Percentiles rank a stretch among this genome's conserved stretches.
Conservation (phyloP, 2,113 vertebrate genomes). For the Cryptomyrus ogoouensis region DNA sequence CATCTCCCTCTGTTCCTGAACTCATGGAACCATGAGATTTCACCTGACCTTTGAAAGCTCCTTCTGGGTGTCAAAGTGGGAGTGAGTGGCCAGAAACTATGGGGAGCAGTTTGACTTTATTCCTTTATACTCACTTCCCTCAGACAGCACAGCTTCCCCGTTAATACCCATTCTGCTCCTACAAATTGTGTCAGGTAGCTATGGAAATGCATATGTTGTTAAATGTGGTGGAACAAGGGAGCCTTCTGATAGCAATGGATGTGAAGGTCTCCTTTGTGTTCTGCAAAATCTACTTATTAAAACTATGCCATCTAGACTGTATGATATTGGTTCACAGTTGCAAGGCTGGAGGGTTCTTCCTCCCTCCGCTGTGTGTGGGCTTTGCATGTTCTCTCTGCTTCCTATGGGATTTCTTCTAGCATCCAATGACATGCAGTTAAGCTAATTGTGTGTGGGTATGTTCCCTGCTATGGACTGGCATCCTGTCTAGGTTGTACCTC, state of each 20-base stretch:
- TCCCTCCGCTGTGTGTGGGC: neutral
- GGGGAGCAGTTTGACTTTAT: neutral
- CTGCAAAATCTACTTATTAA: neutral
- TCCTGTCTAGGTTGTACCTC: neutral
- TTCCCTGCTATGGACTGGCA: neutral
- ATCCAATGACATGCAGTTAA: neutral
- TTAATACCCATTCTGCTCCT: neutral
- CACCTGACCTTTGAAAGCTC: neutral
- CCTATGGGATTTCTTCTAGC: neutral
- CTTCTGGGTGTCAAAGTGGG: constrained; percentile 3
- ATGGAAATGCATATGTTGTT: neutral
- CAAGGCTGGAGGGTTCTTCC: neutral
- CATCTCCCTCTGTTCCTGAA: neutral
- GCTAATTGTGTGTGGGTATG: neutral
- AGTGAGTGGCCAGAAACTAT: neutral
- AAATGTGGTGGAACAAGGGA: neutral
- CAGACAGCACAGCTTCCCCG: neutral
- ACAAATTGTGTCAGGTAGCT: neutral
- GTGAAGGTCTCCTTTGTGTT: neutral
- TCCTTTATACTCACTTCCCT: neutral
- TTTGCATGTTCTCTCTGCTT: neutral
- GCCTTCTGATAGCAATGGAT: neutral
- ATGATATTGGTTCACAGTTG: neutral
- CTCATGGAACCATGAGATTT: neutral
- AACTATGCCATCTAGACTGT: neutral